phyloP scores from a whole-genome alignment of 2,113 vertebrate genomes.

The Ascaphus truei region DNA sequence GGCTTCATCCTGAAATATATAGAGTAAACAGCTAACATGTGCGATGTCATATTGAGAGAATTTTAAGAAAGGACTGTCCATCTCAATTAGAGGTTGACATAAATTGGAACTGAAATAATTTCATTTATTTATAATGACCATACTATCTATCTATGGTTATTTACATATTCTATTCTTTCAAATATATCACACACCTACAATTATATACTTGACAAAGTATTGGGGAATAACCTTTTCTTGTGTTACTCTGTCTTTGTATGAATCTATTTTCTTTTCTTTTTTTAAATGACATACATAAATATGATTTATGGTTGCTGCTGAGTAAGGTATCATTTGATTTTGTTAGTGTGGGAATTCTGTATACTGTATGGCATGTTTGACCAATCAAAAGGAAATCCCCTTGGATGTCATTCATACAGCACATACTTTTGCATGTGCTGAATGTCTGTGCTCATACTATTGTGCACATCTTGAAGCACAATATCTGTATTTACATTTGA shows the following conservation, averaged over 20 bases:
- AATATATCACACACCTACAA: background rate
- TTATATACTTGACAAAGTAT: slow-evolving; percentile 13
- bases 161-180: too few species aligned
- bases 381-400: slow-evolving; percentile 28
- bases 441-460: background rate
- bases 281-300: slow-evolving; percentile 26
- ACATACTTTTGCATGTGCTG: slow-evolving; percentile 33
- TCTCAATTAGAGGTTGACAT: too few species aligned
- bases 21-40: too few species aligned
- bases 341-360: slow-evolving; percentile 30
- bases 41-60: too few species aligned
- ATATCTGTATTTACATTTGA: slow-evolving; percentile 15
- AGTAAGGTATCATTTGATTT: slow-evolving; percentile 29
- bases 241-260: slow-evolving; percentile 11
- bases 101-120: too few species aligned
- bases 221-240: slow-evolving; percentile 20
- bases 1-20: too few species aligned
- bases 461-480: background rate
- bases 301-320: slow-evolving; percentile 12
- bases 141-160: too few species aligned
- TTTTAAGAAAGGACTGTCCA: too few species aligned
- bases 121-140: too few species aligned
- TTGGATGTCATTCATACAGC: slow-evolving; percentile 33
- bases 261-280: slow-evolving; percentile 24
- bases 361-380: slow-evolving; percentile 32